Base-by-base conservation (phyloP, 2,888 invertebrate species). In the Clivina fossor region DNA sequence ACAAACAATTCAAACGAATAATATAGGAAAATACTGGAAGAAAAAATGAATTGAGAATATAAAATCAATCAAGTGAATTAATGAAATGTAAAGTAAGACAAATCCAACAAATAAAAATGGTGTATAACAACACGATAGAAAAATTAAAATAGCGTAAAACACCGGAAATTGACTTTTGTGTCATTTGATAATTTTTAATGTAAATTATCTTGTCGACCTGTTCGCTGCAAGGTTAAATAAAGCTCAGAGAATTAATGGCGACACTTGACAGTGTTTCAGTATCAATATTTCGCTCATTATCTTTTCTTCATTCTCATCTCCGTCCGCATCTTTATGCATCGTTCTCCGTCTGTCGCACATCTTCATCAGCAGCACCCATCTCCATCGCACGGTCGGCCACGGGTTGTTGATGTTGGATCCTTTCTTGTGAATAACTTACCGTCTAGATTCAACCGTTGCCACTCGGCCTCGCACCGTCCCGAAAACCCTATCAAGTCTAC, bases 211-310 rank as follows among this genome's bases (percentile, higher is more conserved):
- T 13, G n/a, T n/a, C n/a, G n/a, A n/a, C n/a, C n/a, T n/a, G n/a
- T n/a, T n/a, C n/a, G 28, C 30, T n/a, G 13, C 2, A 40, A 38
- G 53, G 43, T 20, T 43, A 43, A 32, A 43, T 24, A 43, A 43
- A 33, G 53, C 43, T 44, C n/a, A 53, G 43, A 44, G 53, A 53
- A 53, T 44, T 35, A 55, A 55, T 47, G 47, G 38, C 46, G 44
- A 46, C 46, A 46, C 38, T 55, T 55, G 47, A 44, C 44, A 44
- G 53, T 53, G 44, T 47, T 54, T 54, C 40, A 55, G 55, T 55
- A 55, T 55, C 55, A 55, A 55, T 55, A 47, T 55, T 55, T 47
- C 55, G 55, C 55, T 55, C 55, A 55, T 55, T 55, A 55, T 55
- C 55, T 55, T 47, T n/a, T 33, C 30, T 47, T 53, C 53, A 55